Evolutionary conservation across 2,888 invertebrate species (phyloP).

Genomic region (Penaeus monodon): DNA sequence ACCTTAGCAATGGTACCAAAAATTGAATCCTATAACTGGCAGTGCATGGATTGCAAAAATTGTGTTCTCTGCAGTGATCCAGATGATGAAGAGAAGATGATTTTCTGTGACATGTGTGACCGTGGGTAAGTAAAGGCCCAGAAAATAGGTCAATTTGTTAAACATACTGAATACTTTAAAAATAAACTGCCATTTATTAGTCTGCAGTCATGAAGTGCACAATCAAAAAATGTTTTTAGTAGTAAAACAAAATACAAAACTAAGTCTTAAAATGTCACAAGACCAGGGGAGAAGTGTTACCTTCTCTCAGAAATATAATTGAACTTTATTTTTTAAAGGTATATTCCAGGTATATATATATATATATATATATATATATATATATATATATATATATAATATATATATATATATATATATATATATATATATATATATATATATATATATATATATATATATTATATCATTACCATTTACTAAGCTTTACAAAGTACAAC

Average conservation of each 20-base stretch:
- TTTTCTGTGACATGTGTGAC: conserved; percentile 95
- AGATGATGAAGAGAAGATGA: conserved; percentile 89
- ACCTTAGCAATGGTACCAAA: conserved; percentile 85
- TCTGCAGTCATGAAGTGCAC: too few relatives aligned
- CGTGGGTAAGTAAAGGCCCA: conserved; percentile 75
- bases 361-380: neutral
- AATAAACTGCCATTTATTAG: too few relatives aligned
- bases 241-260: neutral
- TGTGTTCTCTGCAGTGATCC: conserved; percentile 87
- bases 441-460: too few relatives aligned
- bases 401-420: neutral
- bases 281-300: too few relatives aligned
- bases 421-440: neutral
- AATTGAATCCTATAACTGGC: conserved; percentile 90
- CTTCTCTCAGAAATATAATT: neutral
- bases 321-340: neutral
- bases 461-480: too few relatives aligned
- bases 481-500: too few relatives aligned
- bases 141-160: too few relatives aligned
- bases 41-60: conserved; percentile 92
- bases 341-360: neutral
- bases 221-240: neutral
- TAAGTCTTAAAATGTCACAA: too few relatives aligned
- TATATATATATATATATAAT: neutral
- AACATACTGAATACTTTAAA: too few relatives aligned